A percentile compares a stretch with the other conserved stretches of the same genome.
Evolutionary conservation across 2,797 vertebrate genomes (phyloP).

Genomic region (Garrulus glandarius): DNA sequence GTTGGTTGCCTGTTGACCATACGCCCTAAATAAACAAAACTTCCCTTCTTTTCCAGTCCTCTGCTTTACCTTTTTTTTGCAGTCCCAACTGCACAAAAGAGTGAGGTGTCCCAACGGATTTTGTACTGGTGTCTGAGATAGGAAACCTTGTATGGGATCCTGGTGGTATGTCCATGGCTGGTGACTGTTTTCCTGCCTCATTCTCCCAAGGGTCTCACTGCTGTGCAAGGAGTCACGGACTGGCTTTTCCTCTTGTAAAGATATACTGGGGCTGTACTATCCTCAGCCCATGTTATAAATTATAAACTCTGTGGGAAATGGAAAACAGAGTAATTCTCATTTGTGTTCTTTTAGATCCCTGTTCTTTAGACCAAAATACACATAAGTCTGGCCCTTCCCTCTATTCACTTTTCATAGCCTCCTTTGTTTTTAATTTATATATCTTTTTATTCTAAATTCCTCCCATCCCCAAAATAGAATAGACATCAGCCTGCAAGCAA

Average conservation of each 20-base stretch:
- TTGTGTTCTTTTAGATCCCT: neutral
- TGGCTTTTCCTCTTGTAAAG: neutral
- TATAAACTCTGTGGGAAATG: neutral
- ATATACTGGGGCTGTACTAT: neutral
- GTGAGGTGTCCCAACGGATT: neutral
- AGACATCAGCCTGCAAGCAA: slow-evolving; percentile 68
- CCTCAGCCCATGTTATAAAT: neutral
- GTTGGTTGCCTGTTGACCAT: neutral
- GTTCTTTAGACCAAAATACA: slow-evolving; percentile 34
- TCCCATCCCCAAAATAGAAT: slow-evolving; percentile 73
- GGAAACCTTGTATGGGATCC: neutral
- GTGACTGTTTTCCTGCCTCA: neutral
- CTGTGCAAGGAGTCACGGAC: neutral
- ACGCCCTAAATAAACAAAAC: neutral
- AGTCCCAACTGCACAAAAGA: neutral
- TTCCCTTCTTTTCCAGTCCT: neutral
- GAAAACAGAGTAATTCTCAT: neutral
- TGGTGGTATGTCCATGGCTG: neutral
- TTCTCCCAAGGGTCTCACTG: neutral
- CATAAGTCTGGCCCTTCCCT: slow-evolving; percentile 54
- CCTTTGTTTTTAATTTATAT: slow-evolving; percentile 72
- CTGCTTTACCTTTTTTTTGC: neutral
- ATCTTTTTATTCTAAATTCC: slow-evolving; percentile 55
- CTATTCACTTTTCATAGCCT: slow-evolving; percentile 52
- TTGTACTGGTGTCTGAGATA: neutral